Evolutionary conservation across 2,797 vertebrate species (phyloP), one percentile per base, ranked within the genome.

Genomic region (Muscicapa striata): DNA sequence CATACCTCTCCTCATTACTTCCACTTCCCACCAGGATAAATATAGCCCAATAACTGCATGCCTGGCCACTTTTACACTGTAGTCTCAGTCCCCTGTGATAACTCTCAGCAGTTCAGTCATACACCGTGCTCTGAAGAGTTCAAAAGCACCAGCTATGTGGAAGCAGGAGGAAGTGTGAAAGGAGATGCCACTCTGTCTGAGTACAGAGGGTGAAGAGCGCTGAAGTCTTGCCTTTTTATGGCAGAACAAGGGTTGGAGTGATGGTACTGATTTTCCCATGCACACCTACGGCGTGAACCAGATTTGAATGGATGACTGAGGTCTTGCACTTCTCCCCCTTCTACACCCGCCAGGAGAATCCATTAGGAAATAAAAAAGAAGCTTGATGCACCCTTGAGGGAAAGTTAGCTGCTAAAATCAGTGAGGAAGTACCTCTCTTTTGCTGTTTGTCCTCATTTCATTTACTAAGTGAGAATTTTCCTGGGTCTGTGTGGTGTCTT

Each of bases 401-500:
- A 51, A 83, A 54, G 32, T 64, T 80, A 80, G 13, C 63, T 87
- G 72, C 81, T 85, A 90, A 95, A 86, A 89, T 80, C 43, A n/a
- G 49, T 51, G 57, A 89, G 40, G 52, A 68, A 92, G 49, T 62
- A 64, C 38, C 46, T 82, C 34, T 85, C 27, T 57, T 78, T 72
- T 70, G 36, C 63, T 46, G 6, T 90, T 91, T 93, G 80, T 93
- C 77, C 74, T 84, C 70, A 57, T 84, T 84, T 90, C 30, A 11
- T 79, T 84, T 84, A 64, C 67, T 83, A 95, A 84, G 62, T 59
- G 67, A 92, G 70, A 94, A 62, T 74, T 91, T 89, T 89, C 38
- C 52, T 49, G 46, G 52, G 78, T 63, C 75, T 15, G 3, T 64
- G 54, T 59, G n/a, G 57, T 93, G 32, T 72, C 88, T 83, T 89